phyloP scores from a whole-genome alignment of 2,113 vertebrate genomes.

The Plotosus lineatus region DNA sequence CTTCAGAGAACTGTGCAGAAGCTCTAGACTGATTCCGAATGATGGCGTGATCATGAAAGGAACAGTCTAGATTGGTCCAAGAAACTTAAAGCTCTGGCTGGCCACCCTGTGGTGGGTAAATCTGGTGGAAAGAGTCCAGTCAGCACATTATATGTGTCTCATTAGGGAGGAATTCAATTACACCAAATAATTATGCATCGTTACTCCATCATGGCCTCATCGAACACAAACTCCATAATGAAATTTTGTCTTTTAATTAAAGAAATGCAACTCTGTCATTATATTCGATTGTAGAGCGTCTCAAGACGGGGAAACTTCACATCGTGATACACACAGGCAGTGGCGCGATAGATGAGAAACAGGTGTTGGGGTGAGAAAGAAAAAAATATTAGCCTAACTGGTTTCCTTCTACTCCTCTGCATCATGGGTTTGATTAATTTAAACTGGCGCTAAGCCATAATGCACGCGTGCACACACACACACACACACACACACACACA shows the following conservation, averaged over 20 bases:
- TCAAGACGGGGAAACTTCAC: not conserved
- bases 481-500: slow-evolving; percentile 1
- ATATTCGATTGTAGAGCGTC: slow-evolving; percentile 25
- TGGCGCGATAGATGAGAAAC: slow-evolving; percentile 16
- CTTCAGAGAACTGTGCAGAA: slow-evolving; percentile 35
- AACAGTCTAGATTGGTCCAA: slow-evolving; percentile 13
- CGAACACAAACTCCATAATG: slow-evolving; percentile 52
- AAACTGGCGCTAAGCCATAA: slow-evolving; percentile 2
- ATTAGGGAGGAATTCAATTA: slow-evolving; percentile 51
- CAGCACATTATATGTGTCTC: slow-evolving; percentile 59
- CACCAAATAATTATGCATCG: slow-evolving; percentile 53
- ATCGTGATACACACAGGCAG: not conserved
- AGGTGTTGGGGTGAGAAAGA: not conserved
- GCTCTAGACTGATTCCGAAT: slow-evolving; percentile 44
- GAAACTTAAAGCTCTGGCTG: slow-evolving; percentile 60
- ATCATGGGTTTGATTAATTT: slow-evolving; percentile 32
- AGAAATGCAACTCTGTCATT: slow-evolving; percentile 31
- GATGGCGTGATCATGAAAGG: slow-evolving; percentile 26
- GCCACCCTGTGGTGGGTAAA: slow-evolving; percentile 62
- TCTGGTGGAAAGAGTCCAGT: slow-evolving; percentile 67
- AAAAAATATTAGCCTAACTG: not conserved
- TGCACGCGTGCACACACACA: not conserved
- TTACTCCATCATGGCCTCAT: slow-evolving; percentile 43
- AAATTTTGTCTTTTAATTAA: slow-evolving; percentile 55
- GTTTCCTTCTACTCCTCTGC: slow-evolving; percentile 20